These are phyloP conservation scores for Takifugu bimaculatus DNA, from an alignment of 2,113 vertebrate species.

Conservation along the genomic window DNA sequence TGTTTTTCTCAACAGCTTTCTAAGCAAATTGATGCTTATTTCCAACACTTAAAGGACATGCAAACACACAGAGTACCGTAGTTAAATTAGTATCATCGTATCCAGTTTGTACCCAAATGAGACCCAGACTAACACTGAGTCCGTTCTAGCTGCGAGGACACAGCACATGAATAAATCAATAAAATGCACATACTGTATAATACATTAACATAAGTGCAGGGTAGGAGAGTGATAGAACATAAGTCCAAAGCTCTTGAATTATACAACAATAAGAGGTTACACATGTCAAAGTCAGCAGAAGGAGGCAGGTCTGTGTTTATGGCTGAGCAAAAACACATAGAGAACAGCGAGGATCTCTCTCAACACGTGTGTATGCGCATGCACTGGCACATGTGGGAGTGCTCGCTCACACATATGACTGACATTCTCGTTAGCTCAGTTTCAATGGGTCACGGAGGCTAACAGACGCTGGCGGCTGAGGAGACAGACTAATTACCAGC, in stretches of 20 bases:
- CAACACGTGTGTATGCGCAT: constrained; percentile 11
- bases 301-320: constrained; percentile 36
- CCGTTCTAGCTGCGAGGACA: no score
- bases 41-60: constrained; percentile 17
- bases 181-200: constrained; percentile 30
- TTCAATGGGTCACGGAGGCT: constrained; percentile 65
- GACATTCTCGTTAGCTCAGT: constrained; percentile 68
- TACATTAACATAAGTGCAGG: constrained; percentile 46
- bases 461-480: constrained; percentile 68
- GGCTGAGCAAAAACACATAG: constrained; percentile 19
- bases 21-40: constrained; percentile 41
- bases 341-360: neutral
- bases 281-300: constrained; percentile 36
- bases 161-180: neutral
- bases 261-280: constrained; percentile 41
- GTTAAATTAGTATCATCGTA: no score
- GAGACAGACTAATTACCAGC: constrained; percentile 73
- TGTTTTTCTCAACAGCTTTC: constrained; percentile 8
- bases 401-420: constrained; percentile 35
- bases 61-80: no score
- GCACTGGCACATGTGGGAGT: constrained; percentile 7
- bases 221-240: constrained; percentile 19
- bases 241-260: constrained; percentile 44
- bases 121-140: no score
- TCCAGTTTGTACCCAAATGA: no score